These are phyloP conservation scores for Dicaeum eximium DNA, from an alignment of 2,113 vertebrate genomes.

Conservation along the genomic window DNA sequence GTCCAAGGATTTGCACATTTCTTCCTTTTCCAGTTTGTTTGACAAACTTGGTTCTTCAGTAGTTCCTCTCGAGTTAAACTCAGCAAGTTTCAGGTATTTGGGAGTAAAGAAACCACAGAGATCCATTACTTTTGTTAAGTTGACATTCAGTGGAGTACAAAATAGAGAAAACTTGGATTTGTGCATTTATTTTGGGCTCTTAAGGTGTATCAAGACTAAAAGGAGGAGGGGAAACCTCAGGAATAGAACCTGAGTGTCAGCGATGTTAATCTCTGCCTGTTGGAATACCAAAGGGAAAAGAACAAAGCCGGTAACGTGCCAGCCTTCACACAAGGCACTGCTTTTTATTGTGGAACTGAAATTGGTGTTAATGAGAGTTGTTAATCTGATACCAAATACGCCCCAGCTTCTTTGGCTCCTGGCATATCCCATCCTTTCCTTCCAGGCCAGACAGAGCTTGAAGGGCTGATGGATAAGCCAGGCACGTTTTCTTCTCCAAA, in stretches of 20 bases:
- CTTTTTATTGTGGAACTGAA: neutral
- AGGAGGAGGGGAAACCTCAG: neutral
- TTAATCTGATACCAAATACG: neutral
- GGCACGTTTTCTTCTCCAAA: neutral
- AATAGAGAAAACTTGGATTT: neutral
- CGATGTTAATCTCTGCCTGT: neutral
- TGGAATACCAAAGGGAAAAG: neutral
- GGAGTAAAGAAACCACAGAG: neutral
- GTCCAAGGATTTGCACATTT: neutral
- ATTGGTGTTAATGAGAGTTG: neutral
- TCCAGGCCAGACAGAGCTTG: neutral
- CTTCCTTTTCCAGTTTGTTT: neutral
- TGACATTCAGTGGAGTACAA: neutral
- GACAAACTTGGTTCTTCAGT: neutral
- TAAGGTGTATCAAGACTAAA: neutral
- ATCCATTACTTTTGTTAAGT: neutral
- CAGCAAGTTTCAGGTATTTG: neutral
- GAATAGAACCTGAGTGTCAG: neutral
- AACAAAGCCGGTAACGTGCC: fast-evolving
- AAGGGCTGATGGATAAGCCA: neutral
- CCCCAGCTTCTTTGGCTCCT: neutral
- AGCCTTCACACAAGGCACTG: neutral
- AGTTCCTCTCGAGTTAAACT: neutral
- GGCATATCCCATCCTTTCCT: neutral
- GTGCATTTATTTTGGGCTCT: neutral